phyloP scores from a whole-genome alignment of 1,140 invertebrate species.

The Magallana angulata region DNA sequence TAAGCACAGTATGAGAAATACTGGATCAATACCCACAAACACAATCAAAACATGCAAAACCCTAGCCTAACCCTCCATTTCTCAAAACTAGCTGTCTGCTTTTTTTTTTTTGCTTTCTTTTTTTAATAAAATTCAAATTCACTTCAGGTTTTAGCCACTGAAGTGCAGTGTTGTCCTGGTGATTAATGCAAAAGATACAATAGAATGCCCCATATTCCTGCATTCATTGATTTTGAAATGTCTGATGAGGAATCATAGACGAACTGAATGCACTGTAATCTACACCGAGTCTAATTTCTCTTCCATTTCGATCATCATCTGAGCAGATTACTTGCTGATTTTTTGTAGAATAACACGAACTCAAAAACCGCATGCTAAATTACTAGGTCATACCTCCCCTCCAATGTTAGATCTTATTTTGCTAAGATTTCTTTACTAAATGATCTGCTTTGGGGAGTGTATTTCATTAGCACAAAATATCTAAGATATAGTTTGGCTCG shows the following conservation, averaged over 20 bases:
- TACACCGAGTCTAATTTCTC: too few species aligned
- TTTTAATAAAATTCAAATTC: neutral
- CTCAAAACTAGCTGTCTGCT: neutral
- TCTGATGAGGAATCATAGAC: too few species aligned
- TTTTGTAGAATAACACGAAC: neutral
- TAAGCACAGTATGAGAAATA: neutral
- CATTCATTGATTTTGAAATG: too few species aligned
- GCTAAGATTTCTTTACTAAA: neutral
- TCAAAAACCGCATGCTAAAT: neutral
- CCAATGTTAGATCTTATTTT: neutral
- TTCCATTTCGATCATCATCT: too few species aligned
- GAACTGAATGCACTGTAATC: too few species aligned
- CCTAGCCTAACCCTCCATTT: neutral
- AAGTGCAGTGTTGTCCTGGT: neutral
- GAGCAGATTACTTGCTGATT: neutral
- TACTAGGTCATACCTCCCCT: neutral
- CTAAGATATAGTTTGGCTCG: neutral
- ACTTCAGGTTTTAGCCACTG: neutral
- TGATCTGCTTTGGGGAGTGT: conserved; percentile 1
- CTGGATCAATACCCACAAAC: conserved; percentile 7
- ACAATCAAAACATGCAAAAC: neutral
- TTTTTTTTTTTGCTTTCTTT: neutral
- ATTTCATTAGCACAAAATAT: conserved; percentile 6
- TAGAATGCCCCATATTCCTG: too few species aligned
- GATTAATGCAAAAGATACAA: too few species aligned